Base-by-base conservation (phyloP, 2,113 vertebrate species). In the Paramisgurnus dabryanus region DNA sequence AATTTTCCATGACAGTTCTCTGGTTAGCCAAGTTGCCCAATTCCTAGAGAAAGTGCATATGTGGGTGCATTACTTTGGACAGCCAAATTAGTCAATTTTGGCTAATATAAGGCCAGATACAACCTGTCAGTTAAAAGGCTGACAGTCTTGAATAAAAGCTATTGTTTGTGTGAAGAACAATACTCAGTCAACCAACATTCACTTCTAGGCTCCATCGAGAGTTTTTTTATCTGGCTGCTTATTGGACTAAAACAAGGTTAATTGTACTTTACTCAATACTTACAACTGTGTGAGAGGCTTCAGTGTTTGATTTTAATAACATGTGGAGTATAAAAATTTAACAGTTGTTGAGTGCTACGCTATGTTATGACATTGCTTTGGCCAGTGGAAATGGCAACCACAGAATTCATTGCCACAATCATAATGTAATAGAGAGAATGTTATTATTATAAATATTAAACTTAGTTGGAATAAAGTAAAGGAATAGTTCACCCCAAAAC, bases 81-180 rank as follows among this genome's bases (percentile, higher is more conserved):
- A 80, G 66, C 71, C 66, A 65, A 87, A 87, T 83, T 79, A 75
- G 64, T 77, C 76, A 34, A 53, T 71, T 82, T 76, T 50, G 50
- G 57, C 65, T 80, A 66, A 83, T 79, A 82, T 39, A 22, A 76
- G 78, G 18, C 47, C 55, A 61, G 78, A 43, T 43, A 39, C 58
- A 3, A 68, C 61, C 71, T 40, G 12, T 58, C 80, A 79, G 40
- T 43, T 43, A 61, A 18, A 9, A n/a, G 8, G 45, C 67, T 72
- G 40, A 76, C 43, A 58, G 34, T 73, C 50, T 61, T 57, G 39
- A 82, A 49, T 69, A 17, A 15, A 69, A 70, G 50, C 27, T 34
- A 34, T 1, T 34, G 65, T 49, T 1, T 49, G 61, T 12, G 18
- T 43, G 18, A 39, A 3, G 22, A 79, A 71, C 34, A 40, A 70